Evolutionary conservation across 2,888 invertebrate genomes (phyloP), one percentile per base, ranked within the genome.

Genomic region (Stegana nigrithorax): DNA sequence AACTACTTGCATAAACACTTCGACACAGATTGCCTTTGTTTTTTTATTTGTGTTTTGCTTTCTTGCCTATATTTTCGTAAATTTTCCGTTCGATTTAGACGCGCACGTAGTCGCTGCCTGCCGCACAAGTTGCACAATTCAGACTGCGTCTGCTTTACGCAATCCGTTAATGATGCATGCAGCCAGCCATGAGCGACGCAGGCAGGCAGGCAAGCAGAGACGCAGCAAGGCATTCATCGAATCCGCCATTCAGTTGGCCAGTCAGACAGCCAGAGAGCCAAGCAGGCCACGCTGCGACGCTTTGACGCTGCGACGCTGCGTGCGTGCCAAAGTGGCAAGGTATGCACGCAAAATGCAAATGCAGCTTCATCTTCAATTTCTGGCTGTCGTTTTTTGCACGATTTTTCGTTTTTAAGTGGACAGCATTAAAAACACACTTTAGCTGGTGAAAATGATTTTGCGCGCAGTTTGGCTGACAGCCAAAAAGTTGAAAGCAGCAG

Each of bases 1-100:
- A 68, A 51, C 66, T 69, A 66, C 69, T 72, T 72, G 71, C 77
- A 67, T 65, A 68, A 62, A 73, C 76, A 74, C 65, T 71, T 70
- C 59, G 25, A 3, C 36, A 21, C 10, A 19, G 55, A 36, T 27
- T 32, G 26, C 14, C 5, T 14, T 47, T 47, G 29, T 10, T 39
- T 39, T 39, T n/a, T n/a, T n/a, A n/a, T n/a, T n/a, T n/a, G n/a
- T n/a, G n/a, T n/a, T n/a, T n/a, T n/a, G 36, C n/a, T n/a, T 36
- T 10, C 36, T 36, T 10, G 12, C 36, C 36, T n/a, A n/a, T n/a
- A 7, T n/a, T 2, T n/a, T n/a, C 36, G n/a, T 36, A 36, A 36
- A 36, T 36, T 36, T 36, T 36, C 10, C 36, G 10, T 36, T 36
- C 12, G 47, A 47, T 47, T 47, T 47, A 47, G 47, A 23, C 25